phyloP scores from a whole-genome alignment of 2,888 invertebrate genomes.

The Pteria penguin region DNA sequence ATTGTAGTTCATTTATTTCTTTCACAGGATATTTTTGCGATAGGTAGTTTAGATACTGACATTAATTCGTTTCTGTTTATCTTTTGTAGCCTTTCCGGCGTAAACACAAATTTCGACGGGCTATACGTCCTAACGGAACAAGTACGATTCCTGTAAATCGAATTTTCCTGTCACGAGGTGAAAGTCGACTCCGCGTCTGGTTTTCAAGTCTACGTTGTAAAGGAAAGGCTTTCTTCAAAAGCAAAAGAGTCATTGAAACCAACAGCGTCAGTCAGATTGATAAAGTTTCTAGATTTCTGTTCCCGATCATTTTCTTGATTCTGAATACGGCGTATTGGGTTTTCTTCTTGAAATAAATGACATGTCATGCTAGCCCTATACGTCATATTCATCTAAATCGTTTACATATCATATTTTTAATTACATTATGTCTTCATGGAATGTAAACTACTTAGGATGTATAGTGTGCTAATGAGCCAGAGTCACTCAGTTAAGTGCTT shows the following conservation, averaged over 20 bases:
- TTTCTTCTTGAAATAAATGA: constrained; percentile 54
- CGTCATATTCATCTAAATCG: too few relatives aligned
- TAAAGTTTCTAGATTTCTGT: constrained; percentile 88
- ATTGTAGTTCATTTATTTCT: too few relatives aligned
- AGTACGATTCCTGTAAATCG: constrained; percentile 16
- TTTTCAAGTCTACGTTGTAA: constrained; percentile 41
- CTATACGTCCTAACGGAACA: not conserved
- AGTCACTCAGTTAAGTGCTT: too few relatives aligned
- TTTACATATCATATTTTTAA: too few relatives aligned
- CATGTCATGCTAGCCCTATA: too few relatives aligned
- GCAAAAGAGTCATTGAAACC: constrained; percentile 69
- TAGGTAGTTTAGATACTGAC: too few relatives aligned
- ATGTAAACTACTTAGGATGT: too few relatives aligned
- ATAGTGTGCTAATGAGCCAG: too few relatives aligned
- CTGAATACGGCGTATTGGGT: constrained; percentile 94
- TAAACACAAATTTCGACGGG: not conserved
- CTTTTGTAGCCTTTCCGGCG: not conserved
- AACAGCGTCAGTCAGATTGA: constrained; percentile 92
- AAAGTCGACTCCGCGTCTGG: constrained; percentile 41
- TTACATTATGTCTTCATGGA: too few relatives aligned
- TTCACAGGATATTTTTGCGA: too few relatives aligned
- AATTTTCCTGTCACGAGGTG: constrained; percentile 31
- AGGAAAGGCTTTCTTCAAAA: constrained; percentile 29
- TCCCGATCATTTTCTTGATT: constrained; percentile 91
- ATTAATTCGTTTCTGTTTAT: not conserved